Evolutionary conservation across 1,140 invertebrate species (phyloP).

Genomic region (Meteorus sp.): DNA sequence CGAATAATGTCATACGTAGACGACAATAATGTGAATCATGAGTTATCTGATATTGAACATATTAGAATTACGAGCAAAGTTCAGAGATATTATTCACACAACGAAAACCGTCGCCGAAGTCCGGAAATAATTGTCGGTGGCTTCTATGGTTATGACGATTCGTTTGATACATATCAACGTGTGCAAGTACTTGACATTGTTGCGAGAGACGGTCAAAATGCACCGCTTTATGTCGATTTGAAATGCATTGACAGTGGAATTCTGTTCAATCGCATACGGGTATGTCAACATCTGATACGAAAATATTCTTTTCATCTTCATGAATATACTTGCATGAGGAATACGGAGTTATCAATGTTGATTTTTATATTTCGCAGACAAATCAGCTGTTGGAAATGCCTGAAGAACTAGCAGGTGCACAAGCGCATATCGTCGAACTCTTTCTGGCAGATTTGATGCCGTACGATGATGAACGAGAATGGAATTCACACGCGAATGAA

Average conservation of each 20-base stretch:
- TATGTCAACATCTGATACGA: conserved; percentile 34
- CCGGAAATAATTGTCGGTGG: conserved; percentile 35
- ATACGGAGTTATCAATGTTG: conserved; percentile 12
- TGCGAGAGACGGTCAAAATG: conserved; percentile 26
- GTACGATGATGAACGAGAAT: conserved; percentile 48
- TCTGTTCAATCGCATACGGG: conserved; percentile 32
- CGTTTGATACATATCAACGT: conserved; percentile 41
- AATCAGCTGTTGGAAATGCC: conserved; percentile 41
- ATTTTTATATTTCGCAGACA: conserved; percentile 32
- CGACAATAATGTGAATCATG: conserved; percentile 19
- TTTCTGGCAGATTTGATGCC: conserved; percentile 44
- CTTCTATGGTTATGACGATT: conserved; percentile 38
- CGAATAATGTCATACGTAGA: conserved; percentile 40
- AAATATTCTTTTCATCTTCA: conserved; percentile 6
- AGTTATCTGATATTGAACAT: conserved; percentile 33
- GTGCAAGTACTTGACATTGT: conserved; percentile 43
- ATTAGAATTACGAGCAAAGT: conserved; percentile 32
- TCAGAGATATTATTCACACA: conserved; percentile 36
- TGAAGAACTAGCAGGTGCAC: conserved; percentile 37
- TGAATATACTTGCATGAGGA: too few species aligned
- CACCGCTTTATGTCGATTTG: conserved; percentile 33
- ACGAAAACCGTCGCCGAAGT: conserved; percentile 38
- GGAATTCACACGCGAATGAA: conserved; percentile 42
- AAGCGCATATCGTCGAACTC: conserved; percentile 44
- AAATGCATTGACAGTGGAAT: conserved; percentile 47